These are phyloP conservation scores for Solen grandis DNA, from an alignment of 1,140 invertebrate species.

Conservation along the genomic window DNA sequence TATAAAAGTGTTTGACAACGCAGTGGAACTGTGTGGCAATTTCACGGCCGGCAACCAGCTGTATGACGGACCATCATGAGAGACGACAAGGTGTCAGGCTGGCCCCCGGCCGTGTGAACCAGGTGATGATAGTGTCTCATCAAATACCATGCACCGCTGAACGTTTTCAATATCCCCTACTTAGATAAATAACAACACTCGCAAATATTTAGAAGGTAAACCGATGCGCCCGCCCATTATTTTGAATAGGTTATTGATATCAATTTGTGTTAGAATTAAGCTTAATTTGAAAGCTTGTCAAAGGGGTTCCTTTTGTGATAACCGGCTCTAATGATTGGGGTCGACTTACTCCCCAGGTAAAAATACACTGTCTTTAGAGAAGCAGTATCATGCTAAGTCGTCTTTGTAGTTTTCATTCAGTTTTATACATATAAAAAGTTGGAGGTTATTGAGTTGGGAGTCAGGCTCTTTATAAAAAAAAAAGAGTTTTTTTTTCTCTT, in stretches of 20 bases:
- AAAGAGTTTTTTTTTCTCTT: no score
- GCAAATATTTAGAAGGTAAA: slow-evolving; percentile 54
- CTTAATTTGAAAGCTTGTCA: slow-evolving; percentile 43
- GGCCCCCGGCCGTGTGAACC: slow-evolving; percentile 32
- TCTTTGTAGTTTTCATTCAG: no score
- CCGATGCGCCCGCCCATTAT: slow-evolving; percentile 33
- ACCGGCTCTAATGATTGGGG: background rate
- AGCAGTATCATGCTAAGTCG: no score
- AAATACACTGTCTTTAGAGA: no score
- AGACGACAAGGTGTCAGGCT: slow-evolving; percentile 39
- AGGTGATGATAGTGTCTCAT: slow-evolving; percentile 37
- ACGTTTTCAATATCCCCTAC: slow-evolving; percentile 11
- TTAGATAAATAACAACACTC: slow-evolving; percentile 41
- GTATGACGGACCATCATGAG: slow-evolving; percentile 26
- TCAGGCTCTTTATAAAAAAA: no score
- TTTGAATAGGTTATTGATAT: slow-evolving; percentile 36
- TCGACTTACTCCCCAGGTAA: no score
- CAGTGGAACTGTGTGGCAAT: slow-evolving; percentile 23
- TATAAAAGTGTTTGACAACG: slow-evolving; percentile 23
- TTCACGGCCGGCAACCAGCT: slow-evolving; percentile 35
- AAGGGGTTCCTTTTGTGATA: background rate
- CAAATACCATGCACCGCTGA: slow-evolving; percentile 15
- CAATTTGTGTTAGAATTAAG: slow-evolving; percentile 39
- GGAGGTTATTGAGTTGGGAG: no score
- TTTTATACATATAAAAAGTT: no score